A percentile compares a stretch with the other conserved stretches of the same genome.
Evolutionary conservation across 2,888 invertebrate genomes (phyloP).

Genomic region (Xestia sexstrigata): DNA sequence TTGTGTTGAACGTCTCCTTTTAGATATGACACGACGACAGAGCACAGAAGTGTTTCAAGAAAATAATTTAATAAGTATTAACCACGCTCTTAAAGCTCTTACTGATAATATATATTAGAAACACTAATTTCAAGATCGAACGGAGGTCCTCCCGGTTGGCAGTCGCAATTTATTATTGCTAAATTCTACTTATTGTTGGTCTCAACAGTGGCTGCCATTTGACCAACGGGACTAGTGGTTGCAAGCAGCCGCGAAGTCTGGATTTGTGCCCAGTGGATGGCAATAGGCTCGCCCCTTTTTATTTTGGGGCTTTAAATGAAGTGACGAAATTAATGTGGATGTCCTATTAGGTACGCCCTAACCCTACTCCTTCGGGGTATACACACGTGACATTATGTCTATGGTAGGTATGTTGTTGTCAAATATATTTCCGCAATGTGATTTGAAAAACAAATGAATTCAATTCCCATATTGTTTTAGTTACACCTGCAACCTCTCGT

Average conservation of each 20-base stretch:
- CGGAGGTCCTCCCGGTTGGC: neutral
- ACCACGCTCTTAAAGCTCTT: neutral
- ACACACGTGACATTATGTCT: neutral
- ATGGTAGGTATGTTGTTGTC: neutral
- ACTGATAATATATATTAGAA: neutral
- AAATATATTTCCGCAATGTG: neutral
- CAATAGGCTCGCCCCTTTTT: neutral
- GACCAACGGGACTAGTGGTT: no score
- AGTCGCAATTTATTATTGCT: neutral
- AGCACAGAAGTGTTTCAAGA: neutral
- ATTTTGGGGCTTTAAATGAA: neutral
- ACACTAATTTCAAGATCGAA: neutral
- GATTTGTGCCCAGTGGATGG: neutral
- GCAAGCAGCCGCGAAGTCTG: no score
- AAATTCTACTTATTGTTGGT: neutral
- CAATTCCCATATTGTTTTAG: neutral
- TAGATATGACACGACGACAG: neutral
- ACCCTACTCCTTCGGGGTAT: neutral
- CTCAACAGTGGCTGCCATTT: neutral
- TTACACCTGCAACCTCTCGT: conserved; percentile 20
- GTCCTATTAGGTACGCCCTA: neutral
- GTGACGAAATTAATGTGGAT: neutral
- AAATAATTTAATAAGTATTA: neutral
- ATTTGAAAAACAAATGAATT: conserved; percentile 17
- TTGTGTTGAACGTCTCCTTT: neutral